Conservation (phyloP, 2,113 vertebrate genomes). For the Myodes glareolus region DNA sequence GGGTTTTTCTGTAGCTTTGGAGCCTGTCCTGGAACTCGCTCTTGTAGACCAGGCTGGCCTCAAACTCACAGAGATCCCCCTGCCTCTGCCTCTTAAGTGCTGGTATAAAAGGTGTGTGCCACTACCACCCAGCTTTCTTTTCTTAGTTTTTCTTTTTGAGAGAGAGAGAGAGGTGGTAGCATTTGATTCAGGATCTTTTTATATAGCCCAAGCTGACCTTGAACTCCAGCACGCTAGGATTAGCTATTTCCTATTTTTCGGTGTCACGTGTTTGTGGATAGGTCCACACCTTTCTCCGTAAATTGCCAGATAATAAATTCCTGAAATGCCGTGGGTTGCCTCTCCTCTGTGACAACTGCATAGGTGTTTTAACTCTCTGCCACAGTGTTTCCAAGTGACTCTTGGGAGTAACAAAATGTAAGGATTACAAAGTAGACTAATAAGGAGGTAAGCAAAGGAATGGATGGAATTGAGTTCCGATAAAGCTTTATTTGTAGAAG, state of each 20-base stretch:
- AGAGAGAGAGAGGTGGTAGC: not conserved
- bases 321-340: not conserved
- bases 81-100: not conserved
- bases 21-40: not conserved
- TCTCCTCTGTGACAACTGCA: not conserved
- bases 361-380: not conserved
- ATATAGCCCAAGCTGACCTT: not conserved
- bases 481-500: constrained; percentile 21
- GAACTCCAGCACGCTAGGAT: not conserved
- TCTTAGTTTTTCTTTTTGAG: not conserved
- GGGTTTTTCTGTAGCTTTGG: not conserved
- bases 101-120: no score
- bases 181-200: not conserved
- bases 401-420: not conserved
- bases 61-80: not conserved
- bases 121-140: not conserved
- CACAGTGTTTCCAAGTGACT: not conserved
- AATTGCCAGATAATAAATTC: not conserved
- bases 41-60: not conserved
- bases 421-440: not conserved
- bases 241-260: not conserved
- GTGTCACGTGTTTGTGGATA: not conserved
- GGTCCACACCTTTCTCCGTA: not conserved
- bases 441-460: not conserved
- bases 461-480: not conserved